phyloP scores from a whole-genome alignment of 2,888 invertebrate genomes.

The Andrena bucephala region DNA sequence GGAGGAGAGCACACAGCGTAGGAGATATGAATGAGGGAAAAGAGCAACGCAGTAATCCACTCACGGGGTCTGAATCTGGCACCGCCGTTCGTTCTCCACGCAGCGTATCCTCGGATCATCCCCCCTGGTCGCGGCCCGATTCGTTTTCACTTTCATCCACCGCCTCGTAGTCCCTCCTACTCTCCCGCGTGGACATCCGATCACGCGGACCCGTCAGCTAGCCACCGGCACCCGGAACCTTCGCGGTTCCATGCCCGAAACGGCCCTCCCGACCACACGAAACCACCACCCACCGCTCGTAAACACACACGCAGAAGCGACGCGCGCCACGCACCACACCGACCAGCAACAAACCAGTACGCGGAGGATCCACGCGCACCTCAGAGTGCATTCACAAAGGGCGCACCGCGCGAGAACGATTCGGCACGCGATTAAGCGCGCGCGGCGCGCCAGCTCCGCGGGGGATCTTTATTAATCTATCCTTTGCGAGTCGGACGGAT shows the following conservation, averaged over 20 bases:
- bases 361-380: slow-evolving; percentile 10
- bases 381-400: slow-evolving; percentile 1
- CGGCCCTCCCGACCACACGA: slow-evolving; percentile 31
- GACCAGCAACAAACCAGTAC: background rate
- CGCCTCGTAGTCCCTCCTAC: slow-evolving; percentile 54
- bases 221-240: slow-evolving; percentile 58
- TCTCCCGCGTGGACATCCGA: slow-evolving; percentile 49
- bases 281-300: slow-evolving; percentile 63
- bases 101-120: slow-evolving; percentile 64
- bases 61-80: slow-evolving; percentile 45
- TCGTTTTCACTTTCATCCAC: slow-evolving; percentile 74
- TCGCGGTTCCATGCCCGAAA: slow-evolving; percentile 58
- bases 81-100: slow-evolving; percentile 61
- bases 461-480: slow-evolving; percentile 7
- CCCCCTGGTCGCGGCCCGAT: slow-evolving; percentile 47
- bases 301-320: slow-evolving; percentile 4
- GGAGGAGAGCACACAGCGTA: background rate
- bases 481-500: background rate
- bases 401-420: slow-evolving; percentile 1
- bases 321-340: slow-evolving; percentile 6
- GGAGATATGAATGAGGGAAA: background rate
- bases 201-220: slow-evolving; percentile 64
- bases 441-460: slow-evolving; percentile 11
- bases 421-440: slow-evolving; percentile 23
- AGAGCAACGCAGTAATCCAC: slow-evolving; percentile 20